A percentile compares a stretch with the other conserved stretches of the same genome.
Conservation (phyloP, 2,888 invertebrate species). For the Plebejus anna region DNA sequence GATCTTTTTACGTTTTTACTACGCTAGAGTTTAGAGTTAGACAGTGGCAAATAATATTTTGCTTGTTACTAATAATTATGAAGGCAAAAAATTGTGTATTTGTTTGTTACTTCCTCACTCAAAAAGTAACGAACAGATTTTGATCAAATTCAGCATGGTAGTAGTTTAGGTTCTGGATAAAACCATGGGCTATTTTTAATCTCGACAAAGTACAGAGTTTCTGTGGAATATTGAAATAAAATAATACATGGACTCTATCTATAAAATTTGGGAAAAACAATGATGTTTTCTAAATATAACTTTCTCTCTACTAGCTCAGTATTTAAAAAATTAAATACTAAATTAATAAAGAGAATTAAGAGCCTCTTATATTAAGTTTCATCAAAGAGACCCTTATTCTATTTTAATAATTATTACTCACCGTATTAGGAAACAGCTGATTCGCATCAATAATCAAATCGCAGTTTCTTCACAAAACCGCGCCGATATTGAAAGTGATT, state of each 20-base stretch:
- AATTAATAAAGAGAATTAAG: not conserved
- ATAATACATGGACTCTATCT: not conserved
- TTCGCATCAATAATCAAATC: constrained; percentile 67
- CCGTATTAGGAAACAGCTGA: constrained; percentile 55
- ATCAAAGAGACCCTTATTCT: not conserved
- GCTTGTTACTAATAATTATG: too few relatives aligned
- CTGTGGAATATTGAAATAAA: not conserved
- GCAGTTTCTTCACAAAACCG: constrained; percentile 71
- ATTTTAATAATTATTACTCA: constrained; percentile 44
- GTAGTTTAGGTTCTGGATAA: not conserved
- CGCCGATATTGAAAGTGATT: constrained; percentile 72
- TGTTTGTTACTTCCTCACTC: not conserved
- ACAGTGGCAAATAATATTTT: too few relatives aligned
- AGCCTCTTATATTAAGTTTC: not conserved
- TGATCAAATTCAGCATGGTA: not conserved
- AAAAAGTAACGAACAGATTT: not conserved
- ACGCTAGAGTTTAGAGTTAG: not conserved
- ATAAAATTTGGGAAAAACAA: too few relatives aligned
- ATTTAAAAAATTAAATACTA: not conserved
- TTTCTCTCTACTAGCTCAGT: too few relatives aligned
- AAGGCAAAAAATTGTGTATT: too few relatives aligned
- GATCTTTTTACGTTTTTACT: not conserved
- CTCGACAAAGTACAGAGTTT: not conserved
- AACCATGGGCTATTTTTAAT: not conserved
- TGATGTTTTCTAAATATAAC: too few relatives aligned